Conservation (phyloP, 2,113 vertebrate species). For the Ailuropoda melanoleuca region DNA sequence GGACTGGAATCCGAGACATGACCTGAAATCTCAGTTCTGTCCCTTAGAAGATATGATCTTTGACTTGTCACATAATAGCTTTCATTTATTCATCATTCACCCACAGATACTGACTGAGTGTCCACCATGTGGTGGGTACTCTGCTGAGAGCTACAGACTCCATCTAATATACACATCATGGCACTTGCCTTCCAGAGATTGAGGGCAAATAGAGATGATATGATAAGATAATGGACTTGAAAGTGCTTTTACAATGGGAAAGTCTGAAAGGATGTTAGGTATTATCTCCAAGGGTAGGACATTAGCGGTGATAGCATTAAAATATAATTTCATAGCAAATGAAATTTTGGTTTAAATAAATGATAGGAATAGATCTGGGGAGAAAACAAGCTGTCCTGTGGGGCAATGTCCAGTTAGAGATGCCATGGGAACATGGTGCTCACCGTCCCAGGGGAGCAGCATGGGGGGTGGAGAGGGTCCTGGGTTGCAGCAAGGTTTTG, state of each 20-base stretch:
- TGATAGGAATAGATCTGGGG: background rate
- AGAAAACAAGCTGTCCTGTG: background rate
- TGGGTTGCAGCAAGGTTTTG: background rate
- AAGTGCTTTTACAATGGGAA: background rate
- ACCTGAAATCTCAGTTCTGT: background rate
- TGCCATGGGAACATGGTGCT: background rate
- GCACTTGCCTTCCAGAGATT: background rate
- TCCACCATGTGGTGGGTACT: background rate
- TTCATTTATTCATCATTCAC: background rate
- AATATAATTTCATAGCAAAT: background rate
- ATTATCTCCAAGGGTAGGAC: background rate
- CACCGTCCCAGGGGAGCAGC: background rate
- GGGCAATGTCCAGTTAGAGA: background rate
- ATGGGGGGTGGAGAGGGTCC: background rate
- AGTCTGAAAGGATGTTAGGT: background rate
- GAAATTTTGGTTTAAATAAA: conserved; percentile 5
- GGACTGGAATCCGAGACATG: background rate
- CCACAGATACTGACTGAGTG: background rate
- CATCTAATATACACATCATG: background rate
- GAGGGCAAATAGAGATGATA: background rate
- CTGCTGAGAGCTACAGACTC: background rate
- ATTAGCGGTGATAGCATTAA: conserved; percentile 7
- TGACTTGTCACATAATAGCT: background rate
- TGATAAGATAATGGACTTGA: background rate
- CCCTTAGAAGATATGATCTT: background rate